Evolutionary conservation across 1,140 invertebrate genomes (phyloP).

Genomic region (Calycopis cecrops): DNA sequence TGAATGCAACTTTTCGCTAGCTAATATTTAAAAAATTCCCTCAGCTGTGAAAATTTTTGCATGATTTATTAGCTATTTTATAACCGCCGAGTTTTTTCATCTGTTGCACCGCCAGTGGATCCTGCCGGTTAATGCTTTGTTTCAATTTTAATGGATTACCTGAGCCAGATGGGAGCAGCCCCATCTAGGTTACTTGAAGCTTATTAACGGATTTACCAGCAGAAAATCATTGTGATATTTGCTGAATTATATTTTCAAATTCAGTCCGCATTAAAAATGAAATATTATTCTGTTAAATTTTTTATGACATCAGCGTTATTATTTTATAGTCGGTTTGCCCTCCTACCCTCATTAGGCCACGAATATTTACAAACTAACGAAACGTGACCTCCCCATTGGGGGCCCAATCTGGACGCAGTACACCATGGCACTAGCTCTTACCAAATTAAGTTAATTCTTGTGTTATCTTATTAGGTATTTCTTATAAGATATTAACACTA

Average conservation of each 20-base stretch:
- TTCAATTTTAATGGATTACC: constrained; percentile 11
- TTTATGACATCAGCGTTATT: too few species aligned
- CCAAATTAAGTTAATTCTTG: too few species aligned
- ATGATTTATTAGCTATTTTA: constrained; percentile 12
- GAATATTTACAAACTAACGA: too few species aligned
- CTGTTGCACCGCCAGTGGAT: constrained; percentile 4
- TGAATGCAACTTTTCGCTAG: constrained; percentile 4
- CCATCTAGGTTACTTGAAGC: constrained; percentile 8
- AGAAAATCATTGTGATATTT: neutral
- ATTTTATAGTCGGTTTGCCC: too few species aligned
- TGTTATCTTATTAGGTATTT: too few species aligned
- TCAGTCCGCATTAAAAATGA: neutral
- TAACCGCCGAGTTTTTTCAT: neutral
- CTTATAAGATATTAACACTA: constrained; percentile 1
- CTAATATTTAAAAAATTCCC: constrained; percentile 11
- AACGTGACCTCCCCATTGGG: too few species aligned
- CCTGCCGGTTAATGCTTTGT: constrained; percentile 2
- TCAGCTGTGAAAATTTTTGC: constrained; percentile 1
- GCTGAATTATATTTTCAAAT: neutral
- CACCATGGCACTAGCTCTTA: too few species aligned
- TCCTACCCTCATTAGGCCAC: too few species aligned
- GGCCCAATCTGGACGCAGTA: too few species aligned
- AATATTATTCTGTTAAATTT: too few species aligned
- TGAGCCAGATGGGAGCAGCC: constrained; percentile 4
- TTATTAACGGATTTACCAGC: neutral